Percentiles rank a stretch among this genome's conserved stretches.
Evolutionary conservation across 2,113 vertebrate genomes (phyloP).

Genomic region (Pica pica): DNA sequence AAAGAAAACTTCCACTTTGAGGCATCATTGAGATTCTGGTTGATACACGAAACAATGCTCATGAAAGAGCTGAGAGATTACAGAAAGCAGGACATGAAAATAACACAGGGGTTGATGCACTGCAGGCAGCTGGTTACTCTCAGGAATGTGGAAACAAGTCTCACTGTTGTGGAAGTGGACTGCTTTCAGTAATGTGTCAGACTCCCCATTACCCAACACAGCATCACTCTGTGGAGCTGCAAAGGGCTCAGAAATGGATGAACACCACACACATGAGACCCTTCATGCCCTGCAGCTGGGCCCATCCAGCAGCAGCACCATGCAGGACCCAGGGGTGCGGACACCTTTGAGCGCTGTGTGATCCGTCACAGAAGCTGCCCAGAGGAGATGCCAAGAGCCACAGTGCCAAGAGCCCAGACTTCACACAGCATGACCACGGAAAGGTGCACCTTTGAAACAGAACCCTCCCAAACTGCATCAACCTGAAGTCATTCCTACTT

Average conservation of each 20-base stretch:
- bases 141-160: not conserved
- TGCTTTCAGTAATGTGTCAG: not conserved
- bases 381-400: not conserved
- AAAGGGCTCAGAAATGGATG: not conserved
- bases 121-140: not conserved
- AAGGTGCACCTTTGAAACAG: not conserved
- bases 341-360: rapidly evolving
- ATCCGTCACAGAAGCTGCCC: rapidly evolving
- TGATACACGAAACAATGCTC: not conserved
- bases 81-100: not conserved
- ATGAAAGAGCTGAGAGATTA: not conserved
- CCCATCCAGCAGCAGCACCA: not conserved
- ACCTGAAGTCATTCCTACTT: not conserved
- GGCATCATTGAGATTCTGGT: not conserved
- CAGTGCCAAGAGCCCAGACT: not conserved
- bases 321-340: rapidly evolving
- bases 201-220: not conserved
- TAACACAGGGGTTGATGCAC: not conserved
- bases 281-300: not conserved
- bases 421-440: rapidly evolving
- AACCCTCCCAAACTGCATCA: not conserved
- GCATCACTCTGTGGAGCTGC: not conserved
- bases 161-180: not conserved
- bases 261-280: rapidly evolving
- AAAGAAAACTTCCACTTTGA: not conserved